Percentiles rank a stretch among this genome's conserved stretches.
Evolutionary conservation across 1,140 invertebrate species (phyloP).

Genomic region (Lasioglossum albipes): DNA sequence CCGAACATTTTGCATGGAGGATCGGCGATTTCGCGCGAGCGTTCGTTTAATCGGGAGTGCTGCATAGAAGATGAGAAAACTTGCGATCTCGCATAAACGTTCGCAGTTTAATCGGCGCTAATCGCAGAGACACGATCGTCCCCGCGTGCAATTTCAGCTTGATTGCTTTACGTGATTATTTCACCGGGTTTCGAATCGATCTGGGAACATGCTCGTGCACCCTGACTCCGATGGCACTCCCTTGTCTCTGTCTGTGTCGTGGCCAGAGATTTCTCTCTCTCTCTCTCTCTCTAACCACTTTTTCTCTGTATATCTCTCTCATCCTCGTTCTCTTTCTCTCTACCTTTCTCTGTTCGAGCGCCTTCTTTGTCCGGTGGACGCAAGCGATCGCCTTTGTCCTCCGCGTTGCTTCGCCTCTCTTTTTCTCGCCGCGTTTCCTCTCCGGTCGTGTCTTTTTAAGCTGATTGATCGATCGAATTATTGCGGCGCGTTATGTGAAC

Average conservation of each 20-base stretch:
- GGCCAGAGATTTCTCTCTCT: background rate
- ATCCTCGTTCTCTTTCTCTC: background rate
- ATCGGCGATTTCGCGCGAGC: too few species aligned
- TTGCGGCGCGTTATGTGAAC: background rate
- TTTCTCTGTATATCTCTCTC: background rate
- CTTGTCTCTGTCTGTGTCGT: background rate
- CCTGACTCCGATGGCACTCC: background rate
- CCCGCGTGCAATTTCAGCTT: background rate
- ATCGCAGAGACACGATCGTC: too few species aligned
- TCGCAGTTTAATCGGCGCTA: too few species aligned
- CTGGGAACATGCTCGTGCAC: background rate
- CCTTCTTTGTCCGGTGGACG: background rate
- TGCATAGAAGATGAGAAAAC: too few species aligned
- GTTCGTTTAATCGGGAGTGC: too few species aligned
- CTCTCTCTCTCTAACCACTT: background rate
- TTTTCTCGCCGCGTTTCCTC: background rate
- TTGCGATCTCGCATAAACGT: too few species aligned
- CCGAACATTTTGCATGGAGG: too few species aligned
- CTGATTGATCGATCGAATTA: constrained; percentile 10
- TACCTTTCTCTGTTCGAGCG: background rate
- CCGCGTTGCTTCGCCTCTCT: background rate
- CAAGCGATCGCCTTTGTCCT: constrained; percentile 21
- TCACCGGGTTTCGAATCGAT: constrained; percentile 4
- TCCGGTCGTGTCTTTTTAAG: background rate
- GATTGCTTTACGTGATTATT: constrained; percentile 12